Conservation (phyloP, 2,888 invertebrate species). For the Stegophylla sp. region DNA sequence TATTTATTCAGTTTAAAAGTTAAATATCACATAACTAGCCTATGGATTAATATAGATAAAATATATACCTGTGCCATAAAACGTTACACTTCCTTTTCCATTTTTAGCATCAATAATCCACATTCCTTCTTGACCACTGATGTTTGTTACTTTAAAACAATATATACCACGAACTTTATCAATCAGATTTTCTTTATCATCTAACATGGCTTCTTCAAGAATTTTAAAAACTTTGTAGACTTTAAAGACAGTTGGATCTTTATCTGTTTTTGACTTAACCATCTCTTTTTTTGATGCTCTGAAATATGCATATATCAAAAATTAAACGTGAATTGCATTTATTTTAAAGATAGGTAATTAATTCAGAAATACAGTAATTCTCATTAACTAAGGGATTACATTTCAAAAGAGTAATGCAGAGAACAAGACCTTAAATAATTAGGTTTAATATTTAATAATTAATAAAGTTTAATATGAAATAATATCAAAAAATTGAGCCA, state of each 20-base stretch:
- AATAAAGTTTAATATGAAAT: too few relatives aligned
- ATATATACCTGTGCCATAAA: conserved; percentile 71
- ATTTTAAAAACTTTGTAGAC: conserved; percentile 82
- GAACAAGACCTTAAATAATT: too few relatives aligned
- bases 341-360: neutral
- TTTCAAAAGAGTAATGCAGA: too few relatives aligned
- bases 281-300: conserved; percentile 24
- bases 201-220: conserved; percentile 80
- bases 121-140: conserved; percentile 79
- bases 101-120: conserved; percentile 94
- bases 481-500: too few relatives aligned
- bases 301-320: neutral
- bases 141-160: conserved; percentile 86
- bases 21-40: too few relatives aligned
- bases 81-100: conserved; percentile 85
- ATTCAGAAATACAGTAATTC: too few relatives aligned
- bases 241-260: conserved; percentile 70
- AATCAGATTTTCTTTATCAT: conserved; percentile 81
- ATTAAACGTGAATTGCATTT: neutral
- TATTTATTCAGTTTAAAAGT: too few relatives aligned
- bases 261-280: conserved; percentile 37
- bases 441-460: too few relatives aligned
- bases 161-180: conserved; percentile 87
- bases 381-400: too few relatives aligned
- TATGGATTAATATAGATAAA: neutral